A percentile compares a stretch with the other conserved stretches of the same genome.
phyloP scores from a whole-genome alignment of 2,113 vertebrate genomes.

The Prietella phreatophila region DNA sequence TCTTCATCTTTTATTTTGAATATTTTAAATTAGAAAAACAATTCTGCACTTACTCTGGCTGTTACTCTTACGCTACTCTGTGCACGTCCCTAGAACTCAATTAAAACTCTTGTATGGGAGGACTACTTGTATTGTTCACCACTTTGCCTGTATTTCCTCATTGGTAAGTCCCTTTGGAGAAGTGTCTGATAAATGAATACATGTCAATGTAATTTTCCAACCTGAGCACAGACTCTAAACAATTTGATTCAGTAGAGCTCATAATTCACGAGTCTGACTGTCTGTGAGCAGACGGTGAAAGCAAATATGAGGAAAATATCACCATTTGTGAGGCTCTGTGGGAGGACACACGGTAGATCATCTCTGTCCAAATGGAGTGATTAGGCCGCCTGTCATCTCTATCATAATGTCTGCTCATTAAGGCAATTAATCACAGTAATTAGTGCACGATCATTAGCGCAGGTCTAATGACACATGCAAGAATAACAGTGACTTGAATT shows the following conservation, averaged over 20 bases:
- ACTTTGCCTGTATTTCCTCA: no score
- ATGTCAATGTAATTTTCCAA: not conserved
- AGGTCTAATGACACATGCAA: slow-evolving; percentile 46
- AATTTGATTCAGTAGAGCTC: not conserved
- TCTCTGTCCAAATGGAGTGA: slow-evolving; percentile 32
- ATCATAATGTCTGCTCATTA: slow-evolving; percentile 48
- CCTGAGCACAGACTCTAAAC: not conserved
- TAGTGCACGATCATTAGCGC: slow-evolving; percentile 47
- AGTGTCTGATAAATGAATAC: no score
- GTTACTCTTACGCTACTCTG: no score
- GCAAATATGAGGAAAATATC: not conserved
- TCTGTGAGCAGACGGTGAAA: not conserved
- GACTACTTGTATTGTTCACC: no score
- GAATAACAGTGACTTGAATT: slow-evolving; percentile 39
- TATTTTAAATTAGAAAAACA: not conserved
- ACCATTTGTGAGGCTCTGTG: slow-evolving; percentile 20
- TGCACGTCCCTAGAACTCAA: no score
- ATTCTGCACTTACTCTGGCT: no score
- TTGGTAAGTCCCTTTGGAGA: no score
- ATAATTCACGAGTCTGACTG: not conserved
- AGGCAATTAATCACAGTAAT: slow-evolving; percentile 53
- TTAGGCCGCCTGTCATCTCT: slow-evolving; percentile 37
- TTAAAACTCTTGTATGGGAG: no score
- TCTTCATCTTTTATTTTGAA: not conserved
- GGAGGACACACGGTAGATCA: not conserved